phyloP scores from a whole-genome alignment of 2,888 invertebrate genomes.

The Ochropacha duplaris region DNA sequence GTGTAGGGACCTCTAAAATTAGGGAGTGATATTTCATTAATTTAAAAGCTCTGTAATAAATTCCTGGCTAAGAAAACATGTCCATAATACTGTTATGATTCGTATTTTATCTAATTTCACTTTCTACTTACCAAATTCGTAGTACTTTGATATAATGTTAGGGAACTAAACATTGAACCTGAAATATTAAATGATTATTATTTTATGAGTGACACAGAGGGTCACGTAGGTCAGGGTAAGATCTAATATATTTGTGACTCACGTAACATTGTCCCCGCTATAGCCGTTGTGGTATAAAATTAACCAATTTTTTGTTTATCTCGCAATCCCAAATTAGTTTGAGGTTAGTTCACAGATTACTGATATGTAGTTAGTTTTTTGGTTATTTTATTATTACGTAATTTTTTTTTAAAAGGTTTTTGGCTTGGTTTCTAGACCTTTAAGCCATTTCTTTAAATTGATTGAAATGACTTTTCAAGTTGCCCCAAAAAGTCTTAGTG shows the following conservation, averaged over 20 bases:
- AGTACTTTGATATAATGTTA: conserved; percentile 53
- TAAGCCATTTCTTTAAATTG: no score
- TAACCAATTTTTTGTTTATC: not conserved
- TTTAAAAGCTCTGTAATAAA: not conserved
- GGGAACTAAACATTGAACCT: conserved; percentile 61
- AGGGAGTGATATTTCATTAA: not conserved
- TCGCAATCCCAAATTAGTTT: conserved; percentile 5
- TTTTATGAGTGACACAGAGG: not conserved
- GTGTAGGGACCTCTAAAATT: conserved; percentile 76
- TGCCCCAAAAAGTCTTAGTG: no score
- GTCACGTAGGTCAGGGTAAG: no score
- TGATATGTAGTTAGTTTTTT: no score
- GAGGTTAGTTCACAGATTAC: conserved; percentile 1
- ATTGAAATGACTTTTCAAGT: no score
- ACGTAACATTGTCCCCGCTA: conserved; percentile 70
- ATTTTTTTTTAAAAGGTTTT: no score
- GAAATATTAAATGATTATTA: conserved; percentile 33
- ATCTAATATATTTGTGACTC: conserved; percentile 29
- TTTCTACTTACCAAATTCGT: conserved; percentile 54
- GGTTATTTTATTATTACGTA: no score
- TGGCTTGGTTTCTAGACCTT: no score
- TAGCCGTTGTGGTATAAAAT: conserved; percentile 14
- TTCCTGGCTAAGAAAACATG: not conserved
- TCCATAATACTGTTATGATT: no score
- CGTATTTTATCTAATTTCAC: not conserved